phyloP scores from a whole-genome alignment of 2,888 invertebrate genomes.

The Dasypogon diadema region DNA sequence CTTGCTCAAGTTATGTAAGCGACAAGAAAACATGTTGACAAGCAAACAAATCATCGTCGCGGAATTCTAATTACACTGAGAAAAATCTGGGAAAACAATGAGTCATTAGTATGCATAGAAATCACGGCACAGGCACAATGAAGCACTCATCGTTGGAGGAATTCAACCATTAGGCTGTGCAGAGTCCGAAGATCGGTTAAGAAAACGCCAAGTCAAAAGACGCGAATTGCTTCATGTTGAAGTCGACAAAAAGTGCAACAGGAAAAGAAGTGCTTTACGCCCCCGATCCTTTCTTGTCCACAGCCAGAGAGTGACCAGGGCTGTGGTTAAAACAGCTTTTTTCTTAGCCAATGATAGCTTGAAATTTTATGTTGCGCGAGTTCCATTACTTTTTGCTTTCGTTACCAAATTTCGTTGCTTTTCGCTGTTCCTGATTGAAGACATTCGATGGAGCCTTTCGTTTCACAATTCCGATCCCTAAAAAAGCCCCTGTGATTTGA shows the following conservation, averaged over 20 bases:
- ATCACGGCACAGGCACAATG: not conserved
- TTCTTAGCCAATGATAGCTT: not conserved
- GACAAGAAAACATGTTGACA: conserved; percentile 38
- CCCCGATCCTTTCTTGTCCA: no score
- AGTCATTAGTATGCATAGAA: conserved; percentile 40
- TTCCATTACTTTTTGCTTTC: conserved; percentile 6
- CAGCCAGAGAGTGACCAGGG: not conserved
- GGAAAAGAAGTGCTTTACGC: not conserved
- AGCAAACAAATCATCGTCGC: conserved; percentile 42
- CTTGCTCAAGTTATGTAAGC: no score
- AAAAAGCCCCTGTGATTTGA: conserved; percentile 2
- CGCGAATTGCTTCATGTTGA: not conserved
- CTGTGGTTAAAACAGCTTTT: not conserved
- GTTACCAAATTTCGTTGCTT: not conserved
- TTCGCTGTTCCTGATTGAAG: conserved; percentile 29
- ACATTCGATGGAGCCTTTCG: conserved; percentile 40
- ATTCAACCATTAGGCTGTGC: not conserved
- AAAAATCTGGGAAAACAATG: conserved; percentile 43
- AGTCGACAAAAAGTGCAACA: not conserved
- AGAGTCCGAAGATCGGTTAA: no score
- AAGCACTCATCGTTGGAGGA: not conserved
- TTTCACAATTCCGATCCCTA: conserved; percentile 8
- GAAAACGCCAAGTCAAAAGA: not conserved
- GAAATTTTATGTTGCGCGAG: conserved; percentile 28
- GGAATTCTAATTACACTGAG: conserved; percentile 41